Base-by-base conservation (phyloP, 2,888 invertebrate genomes). In the Ischnura elegans region DNA sequence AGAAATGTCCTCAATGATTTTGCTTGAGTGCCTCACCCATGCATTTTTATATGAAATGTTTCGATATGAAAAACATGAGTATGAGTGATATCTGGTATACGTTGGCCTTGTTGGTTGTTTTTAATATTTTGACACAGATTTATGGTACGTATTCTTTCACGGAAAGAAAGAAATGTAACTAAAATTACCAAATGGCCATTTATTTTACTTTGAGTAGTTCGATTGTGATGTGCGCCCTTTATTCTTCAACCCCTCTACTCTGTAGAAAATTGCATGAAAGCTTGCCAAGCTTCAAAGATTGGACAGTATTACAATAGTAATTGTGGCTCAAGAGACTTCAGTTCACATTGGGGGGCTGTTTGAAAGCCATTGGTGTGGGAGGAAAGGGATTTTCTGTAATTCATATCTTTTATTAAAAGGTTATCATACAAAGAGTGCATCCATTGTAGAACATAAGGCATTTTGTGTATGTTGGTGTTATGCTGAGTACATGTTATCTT, bases 261-360 rank as follows among this genome's bases (percentile, higher is more conserved):
- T 43, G 43, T 16, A 86, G 46, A 90, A 43, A 51, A 90, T 90
- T 90, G 90, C 90, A 87, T 90, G 61, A 43, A 61, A 90, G 61
- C 55, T 55, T 66, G 90, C 90, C 55, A 43, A 90, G 55, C 66
- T 90, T 61, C 90, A 90, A 90, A 90, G 90, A 90, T 90, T 61
- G 90, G 90, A 61, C 90, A 90, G 90, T 90, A 90, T 90, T 90
- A 90, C 61, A 61, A n/a, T n/a, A n/a, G 90, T 90, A 90, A 90
- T 61, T 61, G 55, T 90, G 90, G 90, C 90, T 90, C 61, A 90
- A 90, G 43, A 66, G 86, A 90, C 61, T 43, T 66, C n/a, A 21
- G 45, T 90, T 90, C 90, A 61, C 55, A n/a, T 90, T 90, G 13
- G 90, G 90, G 61, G 61, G 90, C 61, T 90, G 86, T 86, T n/a